Conservation (phyloP, 2,797 vertebrate genomes). For the Distichodus sexfasciatus region DNA sequence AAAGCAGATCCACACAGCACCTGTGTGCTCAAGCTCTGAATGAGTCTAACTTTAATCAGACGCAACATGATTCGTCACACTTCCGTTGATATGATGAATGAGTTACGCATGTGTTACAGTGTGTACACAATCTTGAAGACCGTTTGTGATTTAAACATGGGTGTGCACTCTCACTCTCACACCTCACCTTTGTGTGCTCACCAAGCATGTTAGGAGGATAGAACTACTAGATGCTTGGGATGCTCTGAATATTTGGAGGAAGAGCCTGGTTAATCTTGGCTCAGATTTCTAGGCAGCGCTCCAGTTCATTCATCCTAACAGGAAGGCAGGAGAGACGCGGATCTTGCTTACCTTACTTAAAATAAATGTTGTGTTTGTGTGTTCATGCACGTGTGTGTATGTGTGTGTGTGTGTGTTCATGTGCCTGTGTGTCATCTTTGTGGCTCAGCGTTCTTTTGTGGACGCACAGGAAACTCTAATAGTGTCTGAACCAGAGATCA, state of each 20-base stretch:
- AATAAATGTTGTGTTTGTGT: not conserved
- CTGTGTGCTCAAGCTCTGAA: slow-evolving; percentile 9
- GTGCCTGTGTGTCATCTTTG: no score
- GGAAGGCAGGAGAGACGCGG: no score
- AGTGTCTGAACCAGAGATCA: no score
- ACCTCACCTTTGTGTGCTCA: not conserved
- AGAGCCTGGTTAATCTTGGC: not conserved
- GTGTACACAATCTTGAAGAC: not conserved
- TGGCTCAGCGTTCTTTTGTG: no score
- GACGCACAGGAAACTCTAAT: no score
- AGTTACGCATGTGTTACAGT: slow-evolving; percentile 3
- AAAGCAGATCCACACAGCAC: slow-evolving; percentile 30
- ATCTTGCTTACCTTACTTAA: slow-evolving; percentile 32
- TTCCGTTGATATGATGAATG: slow-evolving; percentile 7
- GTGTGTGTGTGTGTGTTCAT: not conserved
- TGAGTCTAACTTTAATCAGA: not conserved
- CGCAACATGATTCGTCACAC: not conserved
- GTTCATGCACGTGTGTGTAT: not conserved
- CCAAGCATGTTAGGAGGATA: not conserved
- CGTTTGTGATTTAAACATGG: not conserved
- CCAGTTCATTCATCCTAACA: slow-evolving; percentile 45
- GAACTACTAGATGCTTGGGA: not conserved
- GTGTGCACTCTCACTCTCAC: not conserved
- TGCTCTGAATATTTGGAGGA: slow-evolving; percentile 1
- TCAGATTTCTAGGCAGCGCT: slow-evolving; percentile 14